A percentile compares a stretch with the other conserved stretches of the same genome.
phyloP scores from a whole-genome alignment of 2,797 vertebrate species.

The Ara ararauna region DNA sequence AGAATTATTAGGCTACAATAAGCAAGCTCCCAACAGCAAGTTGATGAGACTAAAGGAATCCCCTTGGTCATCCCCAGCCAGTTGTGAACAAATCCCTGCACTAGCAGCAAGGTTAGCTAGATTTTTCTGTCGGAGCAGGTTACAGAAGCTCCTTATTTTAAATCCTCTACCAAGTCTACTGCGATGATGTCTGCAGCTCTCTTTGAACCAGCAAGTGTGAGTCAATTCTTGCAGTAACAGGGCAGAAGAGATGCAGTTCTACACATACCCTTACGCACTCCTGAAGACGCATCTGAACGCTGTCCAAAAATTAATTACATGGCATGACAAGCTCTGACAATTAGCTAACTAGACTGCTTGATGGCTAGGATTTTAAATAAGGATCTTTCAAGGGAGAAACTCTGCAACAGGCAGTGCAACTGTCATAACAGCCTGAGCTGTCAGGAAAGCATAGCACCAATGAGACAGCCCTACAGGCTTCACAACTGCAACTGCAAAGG shows the following conservation, averaged over 20 bases:
- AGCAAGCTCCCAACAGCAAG: not conserved
- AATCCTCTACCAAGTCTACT: not conserved
- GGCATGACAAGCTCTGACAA: slow-evolving; percentile 35
- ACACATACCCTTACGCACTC: not conserved
- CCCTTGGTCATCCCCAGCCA: not conserved
- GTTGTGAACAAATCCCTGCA: not conserved
- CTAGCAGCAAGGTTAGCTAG: not conserved
- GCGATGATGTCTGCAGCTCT: not conserved
- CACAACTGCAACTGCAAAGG: not conserved
- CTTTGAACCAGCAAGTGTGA: not conserved
- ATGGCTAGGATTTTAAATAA: slow-evolving; percentile 27
- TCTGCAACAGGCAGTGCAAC: not conserved
- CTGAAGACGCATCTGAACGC: slow-evolving; percentile 23
- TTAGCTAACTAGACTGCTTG: slow-evolving; percentile 13
- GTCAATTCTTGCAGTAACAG: not conserved
- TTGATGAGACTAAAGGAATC: not conserved
- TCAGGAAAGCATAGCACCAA: not conserved
- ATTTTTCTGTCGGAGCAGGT: not conserved
- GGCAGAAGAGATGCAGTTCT: not conserved
- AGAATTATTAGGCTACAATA: not conserved
- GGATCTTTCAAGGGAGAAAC: not conserved
- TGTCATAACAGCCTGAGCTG: slow-evolving; percentile 25
- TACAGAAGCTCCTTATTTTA: not conserved
- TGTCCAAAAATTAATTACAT: slow-evolving; percentile 42
- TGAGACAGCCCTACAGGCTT: not conserved